phyloP scores from a whole-genome alignment of 2,797 vertebrate species.

The Ptychadena robeensis region DNA sequence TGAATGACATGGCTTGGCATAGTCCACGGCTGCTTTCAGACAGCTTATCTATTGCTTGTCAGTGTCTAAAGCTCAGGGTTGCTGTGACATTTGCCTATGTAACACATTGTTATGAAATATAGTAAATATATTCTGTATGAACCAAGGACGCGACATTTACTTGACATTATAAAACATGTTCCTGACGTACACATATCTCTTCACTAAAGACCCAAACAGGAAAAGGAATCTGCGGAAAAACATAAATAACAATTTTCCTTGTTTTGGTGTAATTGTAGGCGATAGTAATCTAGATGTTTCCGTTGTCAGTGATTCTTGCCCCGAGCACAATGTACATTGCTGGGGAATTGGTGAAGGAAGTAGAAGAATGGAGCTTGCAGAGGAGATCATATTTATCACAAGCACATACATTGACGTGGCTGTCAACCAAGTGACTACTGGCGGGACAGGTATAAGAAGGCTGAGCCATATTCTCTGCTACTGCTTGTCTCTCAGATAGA shows the following conservation, averaged over 20 bases:
- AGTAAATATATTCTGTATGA: not conserved
- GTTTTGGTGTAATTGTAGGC: conserved; percentile 27
- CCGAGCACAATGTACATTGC: conserved; percentile 2
- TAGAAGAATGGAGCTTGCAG: not conserved
- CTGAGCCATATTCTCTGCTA: not conserved
- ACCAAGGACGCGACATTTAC: not conserved
- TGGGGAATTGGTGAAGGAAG: not conserved
- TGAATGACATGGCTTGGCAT: no score
- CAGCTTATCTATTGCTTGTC: no score
- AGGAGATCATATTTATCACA: not conserved
- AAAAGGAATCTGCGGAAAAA: conserved; percentile 31
- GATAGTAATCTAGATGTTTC: conserved; percentile 8
- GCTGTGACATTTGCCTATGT: not conserved
- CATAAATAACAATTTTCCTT: conserved; percentile 19
- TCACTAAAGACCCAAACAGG: conserved; percentile 5
- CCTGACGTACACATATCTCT: not conserved
- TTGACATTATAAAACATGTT: not conserved
- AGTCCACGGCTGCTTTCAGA: no score
- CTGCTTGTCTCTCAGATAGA: no score
- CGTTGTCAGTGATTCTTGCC: conserved; percentile 32
- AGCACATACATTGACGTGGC: not conserved
- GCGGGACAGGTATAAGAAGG: not conserved
- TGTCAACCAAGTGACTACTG: not conserved
- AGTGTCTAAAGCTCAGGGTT: no score
- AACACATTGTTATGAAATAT: not conserved